Percentiles rank a stretch among this genome's conserved stretches.
These are phyloP conservation scores for Mormyrops attenuatus DNA, from an alignment of 2,797 vertebrate species.

Conservation along the genomic window DNA sequence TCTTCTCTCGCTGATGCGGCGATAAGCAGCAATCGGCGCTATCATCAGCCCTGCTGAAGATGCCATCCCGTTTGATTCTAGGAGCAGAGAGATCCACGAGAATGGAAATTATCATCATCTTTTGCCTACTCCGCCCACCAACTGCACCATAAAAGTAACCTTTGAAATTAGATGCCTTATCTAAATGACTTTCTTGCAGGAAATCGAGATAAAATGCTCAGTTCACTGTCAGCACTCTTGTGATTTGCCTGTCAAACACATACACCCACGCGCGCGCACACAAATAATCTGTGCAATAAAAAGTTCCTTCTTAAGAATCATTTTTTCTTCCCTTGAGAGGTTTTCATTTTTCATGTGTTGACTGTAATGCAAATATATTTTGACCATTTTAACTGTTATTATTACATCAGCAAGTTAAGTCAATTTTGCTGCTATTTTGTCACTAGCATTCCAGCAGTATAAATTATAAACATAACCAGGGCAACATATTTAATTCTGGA, in stretches of 20 bases:
- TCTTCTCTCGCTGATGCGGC: not conserved
- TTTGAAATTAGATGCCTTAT: slow-evolving; percentile 11
- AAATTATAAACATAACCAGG: not conserved
- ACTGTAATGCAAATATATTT: slow-evolving; percentile 4
- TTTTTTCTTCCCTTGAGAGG: slow-evolving; percentile 20
- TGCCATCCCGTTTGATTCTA: not conserved
- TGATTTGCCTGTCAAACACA: slow-evolving; percentile 16
- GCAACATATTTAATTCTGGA: not conserved
- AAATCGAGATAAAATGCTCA: not conserved
- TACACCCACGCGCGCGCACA: slow-evolving; percentile 42
- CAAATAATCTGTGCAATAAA: slow-evolving; percentile 5
- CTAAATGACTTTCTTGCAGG: slow-evolving; percentile 1
- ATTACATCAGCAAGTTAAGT: slow-evolving; percentile 7
- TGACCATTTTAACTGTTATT: not conserved
- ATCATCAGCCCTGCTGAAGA: not conserved
- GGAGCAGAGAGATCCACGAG: not conserved
- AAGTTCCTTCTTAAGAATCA: not conserved
- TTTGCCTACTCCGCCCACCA: not conserved
- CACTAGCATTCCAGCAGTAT: not conserved
- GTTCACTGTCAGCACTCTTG: slow-evolving; percentile 38
- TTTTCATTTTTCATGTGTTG: slow-evolving; percentile 9
- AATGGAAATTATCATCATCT: not conserved
- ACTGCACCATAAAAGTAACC: not conserved
- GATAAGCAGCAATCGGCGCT: not conserved
- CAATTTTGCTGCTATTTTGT: not conserved